Conservation (phyloP, 2,113 vertebrate species). For the Corythornis vintsioides region DNA sequence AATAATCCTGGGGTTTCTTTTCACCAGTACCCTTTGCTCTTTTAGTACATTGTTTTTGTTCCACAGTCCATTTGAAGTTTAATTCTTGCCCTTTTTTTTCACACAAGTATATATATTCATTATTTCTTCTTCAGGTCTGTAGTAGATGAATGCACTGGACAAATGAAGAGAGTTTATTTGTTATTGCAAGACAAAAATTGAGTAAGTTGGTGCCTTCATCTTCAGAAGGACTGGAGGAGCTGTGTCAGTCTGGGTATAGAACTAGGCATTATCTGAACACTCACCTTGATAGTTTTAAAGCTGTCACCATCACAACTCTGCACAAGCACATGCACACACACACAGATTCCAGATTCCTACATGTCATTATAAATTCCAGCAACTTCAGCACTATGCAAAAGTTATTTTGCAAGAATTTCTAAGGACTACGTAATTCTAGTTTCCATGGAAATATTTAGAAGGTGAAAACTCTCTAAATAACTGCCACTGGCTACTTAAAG, state of each 20-base stretch:
- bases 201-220: not conserved
- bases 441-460: constrained; percentile 49
- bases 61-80: not conserved
- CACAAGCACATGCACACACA: accelerated
- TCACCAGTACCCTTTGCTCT: not conserved
- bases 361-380: not conserved
- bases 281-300: not conserved
- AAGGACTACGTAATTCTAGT: constrained; percentile 24
- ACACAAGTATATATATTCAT: not conserved
- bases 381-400: not conserved
- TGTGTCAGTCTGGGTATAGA: not conserved
- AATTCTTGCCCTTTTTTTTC: not conserved
- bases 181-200: not conserved
- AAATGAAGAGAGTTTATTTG: not conserved
- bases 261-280: not conserved
- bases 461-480: constrained; percentile 24
- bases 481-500: constrained; percentile 33
- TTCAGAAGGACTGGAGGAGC: not conserved
- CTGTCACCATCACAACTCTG: not conserved
- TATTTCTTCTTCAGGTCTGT: not conserved
- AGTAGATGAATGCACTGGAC: not conserved
- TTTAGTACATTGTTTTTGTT: not conserved
- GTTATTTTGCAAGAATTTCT: not conserved
- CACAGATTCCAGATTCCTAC: not conserved
- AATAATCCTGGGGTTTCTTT: not conserved